phyloP scores from a whole-genome alignment of 2,113 vertebrate species.

The Pitta sordida region DNA sequence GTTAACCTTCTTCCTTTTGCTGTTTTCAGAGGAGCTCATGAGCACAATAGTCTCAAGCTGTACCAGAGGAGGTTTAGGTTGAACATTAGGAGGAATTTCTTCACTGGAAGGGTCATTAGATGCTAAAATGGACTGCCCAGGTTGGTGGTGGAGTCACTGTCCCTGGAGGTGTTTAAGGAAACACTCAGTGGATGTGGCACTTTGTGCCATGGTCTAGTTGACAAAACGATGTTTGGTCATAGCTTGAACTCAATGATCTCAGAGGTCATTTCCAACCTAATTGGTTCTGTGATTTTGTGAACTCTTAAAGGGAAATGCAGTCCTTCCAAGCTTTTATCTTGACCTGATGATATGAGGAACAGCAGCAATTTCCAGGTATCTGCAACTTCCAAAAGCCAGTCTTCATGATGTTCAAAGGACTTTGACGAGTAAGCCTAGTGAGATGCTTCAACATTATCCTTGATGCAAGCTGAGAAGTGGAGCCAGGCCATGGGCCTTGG shows the following conservation, averaged over 20 bases:
- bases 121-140: background rate
- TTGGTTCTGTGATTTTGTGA: background rate
- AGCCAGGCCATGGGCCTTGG: accelerated
- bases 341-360: background rate
- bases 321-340: background rate
- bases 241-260: background rate
- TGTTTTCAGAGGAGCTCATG: background rate
- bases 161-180: background rate
- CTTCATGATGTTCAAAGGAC: background rate
- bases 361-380: background rate
- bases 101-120: background rate
- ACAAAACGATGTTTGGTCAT: background rate
- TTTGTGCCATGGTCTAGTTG: background rate
- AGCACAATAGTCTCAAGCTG: background rate
- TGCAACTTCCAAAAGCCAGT: background rate
- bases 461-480: background rate
- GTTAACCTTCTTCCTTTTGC: background rate
- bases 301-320: background rate
- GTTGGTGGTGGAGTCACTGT: background rate
- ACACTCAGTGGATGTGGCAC: too few species aligned
- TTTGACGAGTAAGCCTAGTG: accelerated
- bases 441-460: background rate
- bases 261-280: background rate
- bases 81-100: background rate
- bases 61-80: background rate